A percentile compares a stretch with the other conserved stretches of the same genome.
Evolutionary conservation across 2,797 vertebrate species (phyloP).

Genomic region (Arremon aurantiirostris): DNA sequence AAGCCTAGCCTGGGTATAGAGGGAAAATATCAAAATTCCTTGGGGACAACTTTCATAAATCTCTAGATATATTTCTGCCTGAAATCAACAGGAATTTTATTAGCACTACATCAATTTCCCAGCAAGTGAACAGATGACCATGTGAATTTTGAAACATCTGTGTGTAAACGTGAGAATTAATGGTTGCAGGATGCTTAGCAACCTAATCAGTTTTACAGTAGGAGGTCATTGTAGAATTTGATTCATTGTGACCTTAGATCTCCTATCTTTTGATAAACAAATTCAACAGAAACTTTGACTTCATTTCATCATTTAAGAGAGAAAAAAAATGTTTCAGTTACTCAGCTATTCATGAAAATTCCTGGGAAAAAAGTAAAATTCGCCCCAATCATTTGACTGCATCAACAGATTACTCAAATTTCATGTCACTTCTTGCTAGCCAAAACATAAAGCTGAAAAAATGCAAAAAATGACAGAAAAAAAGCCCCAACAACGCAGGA

Average conservation of each 20-base stretch:
- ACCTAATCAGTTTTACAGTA: not conserved
- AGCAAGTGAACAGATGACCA: not conserved
- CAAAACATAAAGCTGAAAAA: not conserved
- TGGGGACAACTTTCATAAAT: not conserved
- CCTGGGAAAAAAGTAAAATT: not conserved
- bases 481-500: rapidly evolving
- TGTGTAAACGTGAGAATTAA: not conserved
- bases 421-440: not conserved
- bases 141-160: not conserved
- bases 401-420: not conserved
- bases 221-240: not conserved
- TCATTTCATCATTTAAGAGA: not conserved
- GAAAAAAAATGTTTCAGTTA: not conserved
- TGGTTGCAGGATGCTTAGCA: not conserved
- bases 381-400: not conserved
- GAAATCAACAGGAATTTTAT: not conserved
- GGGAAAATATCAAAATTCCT: not conserved
- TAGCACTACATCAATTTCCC: not conserved
- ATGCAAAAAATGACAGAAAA: not conserved
- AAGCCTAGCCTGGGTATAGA: not conserved
- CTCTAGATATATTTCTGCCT: not conserved
- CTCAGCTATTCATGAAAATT: not conserved
- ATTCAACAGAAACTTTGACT: not conserved
- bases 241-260: not conserved
- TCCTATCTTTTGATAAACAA: not conserved